Base-by-base conservation (phyloP, 2,797 vertebrate genomes). In the Lacerta bilineata region DNA sequence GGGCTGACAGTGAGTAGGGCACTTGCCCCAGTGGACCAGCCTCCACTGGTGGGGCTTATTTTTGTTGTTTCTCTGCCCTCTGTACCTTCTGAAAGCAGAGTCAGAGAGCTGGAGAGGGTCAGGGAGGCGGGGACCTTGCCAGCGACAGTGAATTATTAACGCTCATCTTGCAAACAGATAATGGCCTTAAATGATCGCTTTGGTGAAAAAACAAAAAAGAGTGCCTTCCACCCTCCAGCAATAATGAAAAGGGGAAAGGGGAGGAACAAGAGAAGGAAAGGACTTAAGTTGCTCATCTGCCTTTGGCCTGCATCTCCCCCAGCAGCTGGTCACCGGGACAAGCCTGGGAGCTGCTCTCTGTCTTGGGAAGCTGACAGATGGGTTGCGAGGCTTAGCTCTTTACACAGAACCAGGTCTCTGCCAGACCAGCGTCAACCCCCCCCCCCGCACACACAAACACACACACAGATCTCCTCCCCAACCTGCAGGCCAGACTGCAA, bases 321-420 rank as follows among this genome's bases (percentile, higher is more conserved):
- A 96, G 98, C 98, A 99, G 98, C 98, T 99, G 98, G 97, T 98
- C 95, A 97, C 97, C 97, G 97, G 97, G 97, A 97, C 50, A 96
- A 97, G 95, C 95, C 96, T 96, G 97, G 95, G 96, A 97, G 97
- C 96, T 95, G 94, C 83, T 1, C 79, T 84, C 95, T 94, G 96
- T 96, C 97, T 95, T 96, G 92, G 92, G 97, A 96, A 88, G 96
- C 93, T 94, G 97, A 98, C 98, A 99, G 98, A 98, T 99, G 98
- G 98, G 97, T 97, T 97, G 97, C 98, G 98, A 96, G 94, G 88
- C 96, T 46, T 91, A 88, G 91, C 81, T 69, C 92, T 81, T 27
- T 66, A 90, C 55, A 87, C 88, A 86, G 82, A 76, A 20, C 87
- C 43, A 33, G 72, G 64, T 84, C 88, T 20, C 46, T 88, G 46